Evolutionary conservation across 2,113 vertebrate genomes (phyloP).

Genomic region (Toxostoma redivivum): DNA sequence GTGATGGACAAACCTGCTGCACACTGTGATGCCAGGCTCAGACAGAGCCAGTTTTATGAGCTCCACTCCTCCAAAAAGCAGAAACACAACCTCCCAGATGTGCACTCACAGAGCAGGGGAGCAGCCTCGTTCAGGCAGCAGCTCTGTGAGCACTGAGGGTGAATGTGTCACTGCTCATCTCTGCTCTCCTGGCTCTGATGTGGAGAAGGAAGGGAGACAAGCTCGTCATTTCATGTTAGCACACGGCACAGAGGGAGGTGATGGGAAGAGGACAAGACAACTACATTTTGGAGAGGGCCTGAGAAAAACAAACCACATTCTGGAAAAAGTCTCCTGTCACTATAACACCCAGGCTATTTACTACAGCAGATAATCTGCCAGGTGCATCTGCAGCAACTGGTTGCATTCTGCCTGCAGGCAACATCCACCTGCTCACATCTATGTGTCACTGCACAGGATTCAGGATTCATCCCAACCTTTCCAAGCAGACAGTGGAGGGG

Average conservation of each 20-base stretch:
- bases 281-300: not conserved
- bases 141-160: not conserved
- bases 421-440: not conserved
- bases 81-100: not conserved
- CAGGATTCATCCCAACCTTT: not conserved
- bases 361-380: not conserved
- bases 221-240: conserved; percentile 24
- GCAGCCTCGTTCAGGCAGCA: not conserved
- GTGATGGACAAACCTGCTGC: not conserved
- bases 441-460: not conserved
- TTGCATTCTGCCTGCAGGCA: not conserved
- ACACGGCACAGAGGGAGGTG: not conserved
- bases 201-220: conserved; percentile 43
- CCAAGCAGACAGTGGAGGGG: not conserved
- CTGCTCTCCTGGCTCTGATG: not conserved
- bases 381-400: not conserved
- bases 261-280: not conserved
- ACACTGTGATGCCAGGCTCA: not conserved
- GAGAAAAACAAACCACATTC: not conserved
- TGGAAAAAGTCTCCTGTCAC: not conserved
- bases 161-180: conserved; percentile 26
- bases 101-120: not conserved
- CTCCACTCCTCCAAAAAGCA: not conserved
- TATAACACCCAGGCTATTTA: not conserved
- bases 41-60: not conserved